phyloP scores from a whole-genome alignment of 2,113 vertebrate species.

The Myanophis thanlyinensis region DNA sequence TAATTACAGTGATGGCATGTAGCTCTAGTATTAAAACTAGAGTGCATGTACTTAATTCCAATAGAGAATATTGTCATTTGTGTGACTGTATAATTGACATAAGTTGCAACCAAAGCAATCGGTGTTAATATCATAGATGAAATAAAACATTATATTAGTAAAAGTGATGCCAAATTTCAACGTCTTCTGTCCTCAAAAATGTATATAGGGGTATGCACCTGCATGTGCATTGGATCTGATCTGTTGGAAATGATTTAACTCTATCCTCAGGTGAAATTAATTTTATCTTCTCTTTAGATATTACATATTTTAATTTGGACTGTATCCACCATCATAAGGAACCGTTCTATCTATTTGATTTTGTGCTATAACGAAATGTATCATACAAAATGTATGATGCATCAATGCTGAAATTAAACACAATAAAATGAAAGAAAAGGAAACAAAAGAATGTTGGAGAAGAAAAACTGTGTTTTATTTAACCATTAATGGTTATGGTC shows the following conservation, averaged over 20 bases:
- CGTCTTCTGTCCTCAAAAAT: not conserved
- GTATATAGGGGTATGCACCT: not conserved
- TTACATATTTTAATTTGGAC: not conserved
- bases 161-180: not conserved
- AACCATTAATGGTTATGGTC: not conserved
- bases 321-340: slow-evolving; percentile 22
- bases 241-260: not conserved
- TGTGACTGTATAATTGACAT: slow-evolving; percentile 38
- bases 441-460: not conserved
- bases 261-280: not conserved
- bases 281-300: not conserved
- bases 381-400: not conserved
- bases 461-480: not conserved
- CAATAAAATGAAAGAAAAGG: not conserved
- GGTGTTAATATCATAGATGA: too few species aligned
- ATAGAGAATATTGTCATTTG: slow-evolving; percentile 29
- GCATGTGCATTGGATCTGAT: not conserved
- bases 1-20: slow-evolving; percentile 12
- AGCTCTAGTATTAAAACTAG: not conserved
- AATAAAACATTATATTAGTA: not conserved
- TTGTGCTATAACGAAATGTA: slow-evolving; percentile 11
- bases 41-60: not conserved
- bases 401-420: slow-evolving; percentile 11
- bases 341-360: slow-evolving; percentile 4
- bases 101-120: not conserved